Evolutionary conservation across 1,140 invertebrate species (phyloP).

Genomic region (Laodelphax striatellus): DNA sequence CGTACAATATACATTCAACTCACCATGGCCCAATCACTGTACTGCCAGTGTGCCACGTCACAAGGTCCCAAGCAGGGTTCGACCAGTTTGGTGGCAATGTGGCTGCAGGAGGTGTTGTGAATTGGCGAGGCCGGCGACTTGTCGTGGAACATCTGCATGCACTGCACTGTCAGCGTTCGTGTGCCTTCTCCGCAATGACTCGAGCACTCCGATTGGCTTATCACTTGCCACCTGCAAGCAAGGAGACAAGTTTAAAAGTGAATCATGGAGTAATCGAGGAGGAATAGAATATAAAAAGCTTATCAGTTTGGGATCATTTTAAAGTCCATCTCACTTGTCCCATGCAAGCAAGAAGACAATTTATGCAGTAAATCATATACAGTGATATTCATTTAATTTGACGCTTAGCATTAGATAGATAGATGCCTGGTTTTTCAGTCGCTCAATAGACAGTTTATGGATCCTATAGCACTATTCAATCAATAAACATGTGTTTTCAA

Average conservation of each 20-base stretch:
- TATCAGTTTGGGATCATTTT: too few species aligned
- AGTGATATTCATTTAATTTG: too few species aligned
- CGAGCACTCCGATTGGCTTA: conserved; percentile 50
- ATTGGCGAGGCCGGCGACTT: conserved; percentile 24
- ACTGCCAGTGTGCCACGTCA: conserved; percentile 52
- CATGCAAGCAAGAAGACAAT: too few species aligned
- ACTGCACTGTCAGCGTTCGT: conserved; percentile 39
- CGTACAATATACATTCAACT: not conserved
- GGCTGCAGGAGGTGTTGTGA: conserved; percentile 37
- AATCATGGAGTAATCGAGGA: too few species aligned
- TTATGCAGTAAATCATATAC: too few species aligned
- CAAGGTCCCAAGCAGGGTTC: conserved; percentile 55
- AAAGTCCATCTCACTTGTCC: too few species aligned
- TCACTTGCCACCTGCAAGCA: conserved; percentile 40
- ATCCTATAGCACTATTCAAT: too few species aligned
- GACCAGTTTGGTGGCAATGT: conserved; percentile 37
- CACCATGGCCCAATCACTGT: conserved; percentile 53
- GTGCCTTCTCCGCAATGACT: conserved; percentile 52
- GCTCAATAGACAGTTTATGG: too few species aligned
- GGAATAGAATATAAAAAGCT: too few species aligned
- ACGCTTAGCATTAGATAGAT: too few species aligned
- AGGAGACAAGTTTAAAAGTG: conserved; percentile 1
- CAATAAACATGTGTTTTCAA: too few species aligned
- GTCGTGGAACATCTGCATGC: conserved; percentile 34
- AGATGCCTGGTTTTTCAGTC: too few species aligned